phyloP scores from a whole-genome alignment of 1,140 invertebrate species.

The Brachionus koreanus region DNA sequence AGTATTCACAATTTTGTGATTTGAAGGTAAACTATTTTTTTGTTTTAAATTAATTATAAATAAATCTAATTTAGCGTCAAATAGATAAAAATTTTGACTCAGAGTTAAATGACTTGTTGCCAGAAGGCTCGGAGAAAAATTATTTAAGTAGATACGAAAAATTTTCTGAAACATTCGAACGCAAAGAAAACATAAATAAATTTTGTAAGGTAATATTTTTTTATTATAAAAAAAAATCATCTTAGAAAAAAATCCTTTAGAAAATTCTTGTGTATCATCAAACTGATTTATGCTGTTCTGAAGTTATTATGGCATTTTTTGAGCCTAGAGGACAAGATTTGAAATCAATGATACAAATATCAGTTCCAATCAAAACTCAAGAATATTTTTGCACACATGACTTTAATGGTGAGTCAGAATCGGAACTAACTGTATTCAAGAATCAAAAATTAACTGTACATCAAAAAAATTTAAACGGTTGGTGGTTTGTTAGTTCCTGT shows the following conservation, averaged over 20 bases:
- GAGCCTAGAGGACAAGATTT: not conserved
- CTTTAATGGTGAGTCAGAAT: not conserved
- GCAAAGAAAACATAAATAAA: not conserved
- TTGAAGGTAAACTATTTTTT: not conserved
- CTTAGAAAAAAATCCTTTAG: not conserved
- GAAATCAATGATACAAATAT: not conserved
- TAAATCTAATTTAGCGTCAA: not conserved
- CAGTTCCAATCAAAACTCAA: not conserved
- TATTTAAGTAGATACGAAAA: not conserved
- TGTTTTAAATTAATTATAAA: not conserved
- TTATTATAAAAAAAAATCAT: not conserved
- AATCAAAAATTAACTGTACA: not conserved
- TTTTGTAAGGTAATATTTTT: not conserved
- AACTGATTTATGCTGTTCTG: not conserved
- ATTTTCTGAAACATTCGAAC: not conserved
- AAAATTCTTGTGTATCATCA: not conserved
- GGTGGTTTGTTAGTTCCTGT: not conserved
- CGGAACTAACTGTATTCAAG: not conserved
- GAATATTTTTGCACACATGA: not conserved
- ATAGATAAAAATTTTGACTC: not conserved
- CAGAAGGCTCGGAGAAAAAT: not conserved
- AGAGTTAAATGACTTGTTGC: not conserved
- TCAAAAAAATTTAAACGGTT: constrained; percentile 6
- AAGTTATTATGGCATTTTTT: not conserved
- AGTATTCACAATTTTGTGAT: not conserved